A percentile compares a stretch with the other conserved stretches of the same genome.
These are phyloP conservation scores for Boloria selene DNA, from an alignment of 2,888 invertebrate genomes.

Conservation along the genomic window DNA sequence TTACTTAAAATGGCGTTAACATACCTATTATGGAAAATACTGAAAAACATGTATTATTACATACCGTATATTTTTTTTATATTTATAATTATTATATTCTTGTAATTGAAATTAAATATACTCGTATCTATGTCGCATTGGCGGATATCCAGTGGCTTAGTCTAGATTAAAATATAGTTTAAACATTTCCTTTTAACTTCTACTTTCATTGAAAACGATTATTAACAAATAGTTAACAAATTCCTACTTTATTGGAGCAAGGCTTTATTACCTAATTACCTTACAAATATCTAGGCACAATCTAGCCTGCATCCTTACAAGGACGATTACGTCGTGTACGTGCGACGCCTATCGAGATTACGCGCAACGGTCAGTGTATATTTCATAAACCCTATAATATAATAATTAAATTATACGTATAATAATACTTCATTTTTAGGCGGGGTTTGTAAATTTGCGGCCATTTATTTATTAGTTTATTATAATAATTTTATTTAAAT, in stretches of 20 bases:
- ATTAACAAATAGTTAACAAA: constrained; percentile 25
- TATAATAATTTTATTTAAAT: neutral
- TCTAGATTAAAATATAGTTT: too few species aligned
- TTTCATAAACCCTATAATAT: constrained; percentile 24
- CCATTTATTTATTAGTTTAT: neutral
- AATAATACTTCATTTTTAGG: neutral
- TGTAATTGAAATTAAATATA: too few species aligned
- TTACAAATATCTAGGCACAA: constrained; percentile 42
- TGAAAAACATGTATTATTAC: too few species aligned
- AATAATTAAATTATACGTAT: neutral
- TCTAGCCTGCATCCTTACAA: constrained; percentile 48
- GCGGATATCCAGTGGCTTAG: too few species aligned
- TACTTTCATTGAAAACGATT: constrained; percentile 25
- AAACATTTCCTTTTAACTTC: too few species aligned
- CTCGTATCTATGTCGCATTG: too few species aligned
- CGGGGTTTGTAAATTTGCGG: neutral
- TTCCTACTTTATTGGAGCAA: constrained; percentile 42
- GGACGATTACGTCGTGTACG: constrained; percentile 45
- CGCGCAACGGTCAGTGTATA: constrained; percentile 32
- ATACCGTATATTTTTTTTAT: neutral
- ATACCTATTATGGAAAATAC: too few species aligned
- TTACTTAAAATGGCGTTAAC: neutral
- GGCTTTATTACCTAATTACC: constrained; percentile 44
- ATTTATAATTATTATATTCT: too few species aligned
- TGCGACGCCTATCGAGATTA: constrained; percentile 34